Base-by-base conservation (phyloP, 2,888 invertebrate species). In the Trimorus sp. region DNA sequence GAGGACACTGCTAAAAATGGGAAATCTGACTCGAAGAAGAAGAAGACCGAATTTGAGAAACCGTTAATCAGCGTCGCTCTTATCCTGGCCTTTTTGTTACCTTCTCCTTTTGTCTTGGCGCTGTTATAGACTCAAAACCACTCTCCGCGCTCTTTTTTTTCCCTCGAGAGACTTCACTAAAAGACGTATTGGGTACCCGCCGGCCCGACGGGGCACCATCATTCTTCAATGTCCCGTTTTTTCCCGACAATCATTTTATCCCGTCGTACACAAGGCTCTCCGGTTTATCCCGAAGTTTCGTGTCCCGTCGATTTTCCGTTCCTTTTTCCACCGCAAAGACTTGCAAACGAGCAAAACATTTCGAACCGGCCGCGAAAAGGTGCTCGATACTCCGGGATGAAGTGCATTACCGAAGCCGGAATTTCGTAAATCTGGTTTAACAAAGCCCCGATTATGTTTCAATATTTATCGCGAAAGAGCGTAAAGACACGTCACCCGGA, bases 191-290 rank as follows among this genome's bases (percentile, higher is more conserved):
- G 63, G 71, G n/a, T n/a, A n/a, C n/a, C n/a, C n/a, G n/a, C n/a
- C n/a, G n/a, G n/a, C n/a, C n/a, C n/a, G n/a, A 69, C 16, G 68
- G 70, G 63, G 60, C 63, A 71, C 81, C 56, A 63, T 76, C 78
- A 83, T 83, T 83, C 78, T 79, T 83, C 83, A 83, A 83, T 83
- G 83, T 80, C 83, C 59, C 56, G 75, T 63, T 83, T 83, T 83
- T 81, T 69, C 60, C 59, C 79, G 53, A 15, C 60, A 79, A 81
- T 76, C 83, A 83, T 81, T 81, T 81, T 73, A 76, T 76, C 62
- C 79, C 42, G 48, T 65, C 48, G 70, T 69, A 76, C 73, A 77
- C 74, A 79, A 68, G 51, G 51, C 73, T 75, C 38, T 42, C 42
- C 66, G 45, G 51, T 26, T 26, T 26, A 26, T 26, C 26, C 26